Evolutionary conservation across 2,113 vertebrate genomes (phyloP), one percentile per base, ranked within the genome.

Genomic region (Microtus ochrogaster): DNA sequence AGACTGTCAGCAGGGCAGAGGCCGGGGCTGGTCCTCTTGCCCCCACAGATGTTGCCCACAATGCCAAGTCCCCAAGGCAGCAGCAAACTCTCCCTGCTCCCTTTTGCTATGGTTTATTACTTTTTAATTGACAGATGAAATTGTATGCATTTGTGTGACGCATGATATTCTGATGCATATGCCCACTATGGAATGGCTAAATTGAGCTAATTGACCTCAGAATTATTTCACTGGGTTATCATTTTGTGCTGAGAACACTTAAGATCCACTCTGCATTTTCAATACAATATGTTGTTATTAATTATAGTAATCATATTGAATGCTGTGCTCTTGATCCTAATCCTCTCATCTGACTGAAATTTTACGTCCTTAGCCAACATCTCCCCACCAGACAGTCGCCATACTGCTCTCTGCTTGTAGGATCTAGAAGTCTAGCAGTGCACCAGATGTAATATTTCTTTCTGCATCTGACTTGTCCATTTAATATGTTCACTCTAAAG

Each of bases 101-200:
- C 19, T 33, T 19, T 17, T 33, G 30, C 5, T 82, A 26, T 70
- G 30, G 19, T 86, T 83, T 83, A 10, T 89, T 55, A 13, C 8
- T 74, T 66, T 77, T 84, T 68, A 77, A 68, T 77, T 77, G 41
- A 90, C 66, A 90, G 28, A 74, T 83, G 72, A 89, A 90, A 76
- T 84, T 28, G 21, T 74, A 44, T 68, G 28, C 49, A 52, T 94
- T 85, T 76, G 44, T 21, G 14, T 44, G n/a, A 4, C n/a, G n/a
- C 58, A 90, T 21, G 55, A 14, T 55, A 52, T 77, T 78, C 77
- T 70, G 21, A 78, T 70, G 73, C 66, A 36, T 65, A 92, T 70
- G 19, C 52, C 30, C 63, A 44, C 30, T 84, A 41, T 76, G 30
- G 87, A 36, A 52, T 28, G 39, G 49, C 70, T 58, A 76, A 90